These are phyloP conservation scores for Seriola rivoliana DNA, from an alignment of 2,113 vertebrate species.

Conservation along the genomic window DNA sequence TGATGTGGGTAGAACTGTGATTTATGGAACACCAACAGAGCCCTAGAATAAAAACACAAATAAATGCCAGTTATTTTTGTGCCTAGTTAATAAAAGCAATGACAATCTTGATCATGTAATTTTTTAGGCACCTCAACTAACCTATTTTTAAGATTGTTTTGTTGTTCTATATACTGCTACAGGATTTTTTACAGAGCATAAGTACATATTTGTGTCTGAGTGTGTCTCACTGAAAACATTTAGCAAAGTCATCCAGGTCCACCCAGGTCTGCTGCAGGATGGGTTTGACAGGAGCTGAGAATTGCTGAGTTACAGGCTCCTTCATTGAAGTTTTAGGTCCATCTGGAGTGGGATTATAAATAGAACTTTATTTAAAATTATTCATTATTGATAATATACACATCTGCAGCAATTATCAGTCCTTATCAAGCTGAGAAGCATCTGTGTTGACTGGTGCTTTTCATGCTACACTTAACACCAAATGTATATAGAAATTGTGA, in stretches of 20 bases:
- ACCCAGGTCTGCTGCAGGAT: constrained; percentile 89
- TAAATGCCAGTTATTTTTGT: neutral
- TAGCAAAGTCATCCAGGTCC: constrained; percentile 89
- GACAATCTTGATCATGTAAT: neutral
- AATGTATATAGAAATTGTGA: constrained; percentile 27
- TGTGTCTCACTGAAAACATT: constrained; percentile 92
- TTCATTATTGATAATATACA: constrained; percentile 1
- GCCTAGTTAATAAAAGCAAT: neutral
- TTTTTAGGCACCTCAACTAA: neutral
- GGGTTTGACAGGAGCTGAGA: constrained; percentile 49
- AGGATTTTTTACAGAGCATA: neutral
- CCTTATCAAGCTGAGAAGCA: neutral
- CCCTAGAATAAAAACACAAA: constrained; percentile 76
- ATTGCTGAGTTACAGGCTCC: constrained; percentile 23
- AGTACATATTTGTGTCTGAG: constrained; percentile 5
- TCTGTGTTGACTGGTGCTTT: neutral
- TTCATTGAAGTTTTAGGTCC: constrained; percentile 43
- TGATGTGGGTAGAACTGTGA: constrained; percentile 84
- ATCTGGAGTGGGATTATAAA: constrained; percentile 34
- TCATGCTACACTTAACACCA: constrained; percentile 11
- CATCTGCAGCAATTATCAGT: neutral
- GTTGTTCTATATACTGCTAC: neutral
- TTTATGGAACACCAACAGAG: constrained; percentile 89
- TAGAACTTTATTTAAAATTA: neutral
- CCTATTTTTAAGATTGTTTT: neutral